Percentiles rank a stretch among this genome's conserved stretches.
phyloP scores from a whole-genome alignment of 1,140 invertebrate species.

The Manduca sexta region DNA sequence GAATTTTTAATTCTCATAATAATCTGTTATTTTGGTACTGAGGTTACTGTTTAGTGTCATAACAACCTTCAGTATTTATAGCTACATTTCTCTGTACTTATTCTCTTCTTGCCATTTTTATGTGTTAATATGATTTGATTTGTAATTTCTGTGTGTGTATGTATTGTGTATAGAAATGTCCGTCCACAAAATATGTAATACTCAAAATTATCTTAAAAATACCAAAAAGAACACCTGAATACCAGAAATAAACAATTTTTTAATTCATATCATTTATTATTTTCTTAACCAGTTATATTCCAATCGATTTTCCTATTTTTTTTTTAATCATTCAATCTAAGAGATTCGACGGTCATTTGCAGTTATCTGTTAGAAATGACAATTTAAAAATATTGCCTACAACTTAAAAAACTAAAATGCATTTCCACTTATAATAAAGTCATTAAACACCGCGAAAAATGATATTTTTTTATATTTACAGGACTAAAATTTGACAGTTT shows the following conservation, averaged over 20 bases:
- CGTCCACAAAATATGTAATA: too few species aligned
- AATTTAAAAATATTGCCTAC: constrained; percentile 68
- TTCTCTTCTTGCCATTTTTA: too few species aligned
- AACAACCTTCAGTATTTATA: too few species aligned
- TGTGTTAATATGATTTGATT: too few species aligned
- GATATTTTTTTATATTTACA: constrained; percentile 59
- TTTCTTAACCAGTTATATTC: constrained; percentile 71
- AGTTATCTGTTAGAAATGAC: constrained; percentile 66
- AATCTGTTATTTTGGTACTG: too few species aligned
- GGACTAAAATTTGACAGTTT: constrained; percentile 58
- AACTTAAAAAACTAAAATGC: constrained; percentile 73
- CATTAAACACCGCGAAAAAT: constrained; percentile 63
- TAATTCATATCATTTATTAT: constrained; percentile 70
- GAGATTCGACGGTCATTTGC: constrained; percentile 65
- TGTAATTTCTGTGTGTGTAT: too few species aligned
- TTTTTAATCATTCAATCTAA: constrained; percentile 67
- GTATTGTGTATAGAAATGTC: too few species aligned
- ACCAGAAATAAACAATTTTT: constrained; percentile 40
- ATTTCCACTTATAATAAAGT: constrained; percentile 65
- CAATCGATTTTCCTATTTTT: constrained; percentile 69
- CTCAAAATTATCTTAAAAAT: too few species aligned
- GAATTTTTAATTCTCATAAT: too few species aligned
- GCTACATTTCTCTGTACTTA: too few species aligned
- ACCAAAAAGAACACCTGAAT: too few species aligned
- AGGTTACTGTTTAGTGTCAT: too few species aligned